Evolutionary conservation across 92 coral and sea anemone species (phyloP).

Genomic region (Porites evermanni): DNA sequence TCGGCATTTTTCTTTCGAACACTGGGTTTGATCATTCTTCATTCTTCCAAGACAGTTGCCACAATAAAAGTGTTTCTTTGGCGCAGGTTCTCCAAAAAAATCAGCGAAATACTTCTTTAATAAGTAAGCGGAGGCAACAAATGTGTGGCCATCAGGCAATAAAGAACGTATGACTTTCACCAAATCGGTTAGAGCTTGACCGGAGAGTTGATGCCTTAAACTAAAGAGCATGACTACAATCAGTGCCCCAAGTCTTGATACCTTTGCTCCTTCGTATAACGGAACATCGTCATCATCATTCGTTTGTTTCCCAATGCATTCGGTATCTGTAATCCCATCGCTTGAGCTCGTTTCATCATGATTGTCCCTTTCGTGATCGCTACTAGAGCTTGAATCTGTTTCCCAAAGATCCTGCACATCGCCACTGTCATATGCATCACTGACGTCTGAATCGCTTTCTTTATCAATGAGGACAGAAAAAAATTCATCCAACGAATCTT

Average conservation of each 20-base stretch:
- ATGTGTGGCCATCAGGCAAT: slow-evolving; percentile 59
- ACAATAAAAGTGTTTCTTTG: slow-evolving; percentile 59
- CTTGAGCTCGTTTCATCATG: slow-evolving; percentile 26
- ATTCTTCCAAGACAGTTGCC: slow-evolving; percentile 57
- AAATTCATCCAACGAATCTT: slow-evolving; percentile 15
- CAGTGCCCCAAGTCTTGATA: slow-evolving; percentile 59
- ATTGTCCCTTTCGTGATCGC: slow-evolving; percentile 17
- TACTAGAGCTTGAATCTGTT: background rate
- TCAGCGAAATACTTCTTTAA: slow-evolving; percentile 65
- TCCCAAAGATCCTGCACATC: too few species aligned
- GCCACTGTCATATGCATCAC: slow-evolving; percentile 17
- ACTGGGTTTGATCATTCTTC: slow-evolving; percentile 14
- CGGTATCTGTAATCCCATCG: background rate
- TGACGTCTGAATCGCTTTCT: slow-evolving; percentile 29
- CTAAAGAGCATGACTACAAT: slow-evolving; percentile 63
- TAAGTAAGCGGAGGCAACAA: slow-evolving; percentile 60
- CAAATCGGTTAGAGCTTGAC: slow-evolving; percentile 65
- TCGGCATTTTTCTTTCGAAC: slow-evolving; percentile 46
- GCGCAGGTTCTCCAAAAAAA: slow-evolving; percentile 66
- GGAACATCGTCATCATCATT: slow-evolving; percentile 35
- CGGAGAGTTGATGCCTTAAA: slow-evolving; percentile 62
- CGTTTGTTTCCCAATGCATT: background rate
- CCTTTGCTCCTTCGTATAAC: slow-evolving; percentile 55
- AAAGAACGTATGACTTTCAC: slow-evolving; percentile 52
- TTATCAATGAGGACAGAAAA: slow-evolving; percentile 6